These are phyloP conservation scores for Drosophila willistoni DNA, from an alignment of 1,140 invertebrate genomes.

Conservation along the genomic window DNA sequence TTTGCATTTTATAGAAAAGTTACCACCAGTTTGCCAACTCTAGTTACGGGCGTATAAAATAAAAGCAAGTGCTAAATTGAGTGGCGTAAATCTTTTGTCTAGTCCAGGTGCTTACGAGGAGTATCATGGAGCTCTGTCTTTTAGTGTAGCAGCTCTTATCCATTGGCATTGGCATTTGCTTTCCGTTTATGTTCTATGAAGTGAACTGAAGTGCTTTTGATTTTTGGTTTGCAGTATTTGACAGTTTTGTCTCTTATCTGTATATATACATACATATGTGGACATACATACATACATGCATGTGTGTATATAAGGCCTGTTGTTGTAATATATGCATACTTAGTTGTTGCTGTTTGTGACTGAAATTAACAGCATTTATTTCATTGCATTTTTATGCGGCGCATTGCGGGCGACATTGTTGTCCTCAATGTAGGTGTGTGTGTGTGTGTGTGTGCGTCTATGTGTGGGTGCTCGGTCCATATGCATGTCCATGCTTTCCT, in stretches of 20 bases:
- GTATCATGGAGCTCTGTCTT: neutral
- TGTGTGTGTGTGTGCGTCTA: neutral
- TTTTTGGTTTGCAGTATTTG: slow-evolving; percentile 56
- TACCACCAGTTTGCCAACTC: too few species aligned
- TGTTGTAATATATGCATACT: neutral
- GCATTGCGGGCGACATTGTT: slow-evolving; percentile 42
- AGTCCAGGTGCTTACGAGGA: neutral
- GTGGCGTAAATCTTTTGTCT: too few species aligned
- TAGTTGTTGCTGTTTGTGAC: slow-evolving; percentile 33
- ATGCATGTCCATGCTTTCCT: neutral
- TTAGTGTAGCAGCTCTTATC: neutral
- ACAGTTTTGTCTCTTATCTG: slow-evolving; percentile 43
- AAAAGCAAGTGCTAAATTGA: too few species aligned
- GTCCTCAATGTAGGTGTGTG: neutral
- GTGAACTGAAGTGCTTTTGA: slow-evolving; percentile 43
- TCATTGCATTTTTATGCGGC: slow-evolving; percentile 64
- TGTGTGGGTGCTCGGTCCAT: neutral
- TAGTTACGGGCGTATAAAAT: too few species aligned
- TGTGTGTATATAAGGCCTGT: slow-evolving; percentile 35
- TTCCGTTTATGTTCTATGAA: slow-evolving; percentile 27
- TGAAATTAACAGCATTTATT: slow-evolving; percentile 80
- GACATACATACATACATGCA: slow-evolving; percentile 35
- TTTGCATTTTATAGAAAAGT: too few species aligned
- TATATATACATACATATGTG: neutral
- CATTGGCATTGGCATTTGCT: neutral